Percentiles rank a stretch among this genome's conserved stretches.
These are phyloP conservation scores for Cephus pygmeus DNA, from an alignment of 2,888 invertebrate species.

Conservation along the genomic window DNA sequence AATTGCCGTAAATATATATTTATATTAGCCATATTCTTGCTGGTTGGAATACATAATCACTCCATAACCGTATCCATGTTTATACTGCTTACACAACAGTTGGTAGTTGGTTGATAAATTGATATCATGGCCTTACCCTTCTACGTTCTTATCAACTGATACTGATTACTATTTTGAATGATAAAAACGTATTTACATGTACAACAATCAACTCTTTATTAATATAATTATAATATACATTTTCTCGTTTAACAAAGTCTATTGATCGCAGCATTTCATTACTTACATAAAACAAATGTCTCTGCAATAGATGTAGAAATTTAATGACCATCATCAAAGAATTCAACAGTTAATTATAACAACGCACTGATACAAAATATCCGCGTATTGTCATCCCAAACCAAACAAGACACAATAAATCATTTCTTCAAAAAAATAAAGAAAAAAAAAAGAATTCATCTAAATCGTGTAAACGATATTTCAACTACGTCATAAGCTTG, in stretches of 20 bases:
- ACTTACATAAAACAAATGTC: slow-evolving; percentile 3
- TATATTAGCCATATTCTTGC: neutral
- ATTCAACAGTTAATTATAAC: slow-evolving; percentile 17
- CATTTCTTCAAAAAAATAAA: neutral
- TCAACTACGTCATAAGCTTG: neutral
- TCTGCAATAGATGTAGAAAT: slow-evolving; percentile 20
- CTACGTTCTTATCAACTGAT: neutral
- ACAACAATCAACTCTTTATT: slow-evolving; percentile 20
- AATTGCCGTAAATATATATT: neutral
- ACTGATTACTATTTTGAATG: neutral
- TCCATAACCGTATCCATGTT: neutral
- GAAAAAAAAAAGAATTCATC: neutral
- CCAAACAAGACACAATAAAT: neutral
- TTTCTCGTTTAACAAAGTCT: slow-evolving; percentile 9
- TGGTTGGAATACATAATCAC: neutral
- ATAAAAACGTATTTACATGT: neutral
- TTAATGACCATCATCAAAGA: slow-evolving; percentile 19
- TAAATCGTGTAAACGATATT: neutral
- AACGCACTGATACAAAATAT: slow-evolving; percentile 1
- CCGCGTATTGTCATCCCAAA: neutral
- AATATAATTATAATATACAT: slow-evolving; percentile 23
- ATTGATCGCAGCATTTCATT: slow-evolving; percentile 3
- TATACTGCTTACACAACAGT: neutral
- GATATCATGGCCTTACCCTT: too few relatives aligned
- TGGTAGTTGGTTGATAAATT: neutral